Base-by-base conservation (phyloP, 2,113 vertebrate species). In the Cercopithecus mona region DNA sequence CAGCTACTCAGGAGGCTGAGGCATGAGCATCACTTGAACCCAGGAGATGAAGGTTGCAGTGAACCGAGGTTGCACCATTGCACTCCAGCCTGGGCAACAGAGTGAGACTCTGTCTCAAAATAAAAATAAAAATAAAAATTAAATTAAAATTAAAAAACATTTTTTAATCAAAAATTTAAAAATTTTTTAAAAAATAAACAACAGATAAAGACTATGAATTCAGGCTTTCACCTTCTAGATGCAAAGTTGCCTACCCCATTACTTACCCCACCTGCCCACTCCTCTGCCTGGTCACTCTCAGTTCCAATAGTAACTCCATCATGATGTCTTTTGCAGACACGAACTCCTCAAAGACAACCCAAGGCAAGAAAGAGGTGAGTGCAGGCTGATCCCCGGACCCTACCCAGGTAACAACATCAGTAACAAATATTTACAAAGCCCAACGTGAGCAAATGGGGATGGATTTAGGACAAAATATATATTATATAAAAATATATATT, bases 331-430 rank as follows among this genome's bases (percentile, higher is more conserved):
- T 94, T 97, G 23, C 90, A 97, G 96, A 80, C 0, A 27, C 5
- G 68, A 68, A 25, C 45, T 48, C 73, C 22, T 43, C 83, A 50
- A 10, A 8, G 7, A 27, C 48, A 79, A 45, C 40, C 57, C 20
- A 35, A 32, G 27, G 1, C 64, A 85, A 6, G 1, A n/a, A 78
- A 66, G 7, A 94, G 89, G 94, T 98, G 57, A 98, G 95, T 96
- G 13, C 1, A 52, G 50, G 20, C 40, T 82, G 61, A 80, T 7
- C 22, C 22, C n/a, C 17, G 38, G 57, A 89, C 25, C 59, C 87
- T 27, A 35, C 14, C n/a, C 50, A n/a, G 75, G 75, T 73, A 90
- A 50, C 22, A 79, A 79, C 23, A 43, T 48, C 68, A 50, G 70
- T 64, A 94, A 43, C 66, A 70, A n/a, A 85, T 43, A 57, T 40